phyloP scores from a whole-genome alignment of 1,140 invertebrate species.

The Drosophila funebris region DNA sequence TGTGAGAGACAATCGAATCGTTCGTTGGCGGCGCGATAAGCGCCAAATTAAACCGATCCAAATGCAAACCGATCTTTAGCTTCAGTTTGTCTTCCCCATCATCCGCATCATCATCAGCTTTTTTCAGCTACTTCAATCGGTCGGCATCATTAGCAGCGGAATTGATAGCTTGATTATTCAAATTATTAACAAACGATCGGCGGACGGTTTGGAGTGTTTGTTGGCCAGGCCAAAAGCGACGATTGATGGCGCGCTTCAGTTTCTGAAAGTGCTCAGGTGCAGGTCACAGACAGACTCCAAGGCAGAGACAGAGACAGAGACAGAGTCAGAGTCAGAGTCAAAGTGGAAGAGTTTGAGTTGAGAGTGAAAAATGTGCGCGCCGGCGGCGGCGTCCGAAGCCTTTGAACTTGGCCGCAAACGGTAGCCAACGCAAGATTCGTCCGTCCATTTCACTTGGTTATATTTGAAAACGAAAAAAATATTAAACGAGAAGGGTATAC shows the following conservation, averaged over 20 bases:
- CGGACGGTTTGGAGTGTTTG: constrained; percentile 30
- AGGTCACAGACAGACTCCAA: constrained; percentile 46
- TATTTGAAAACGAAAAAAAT: constrained; percentile 47
- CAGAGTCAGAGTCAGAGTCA: neutral
- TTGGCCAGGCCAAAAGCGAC: constrained; percentile 45
- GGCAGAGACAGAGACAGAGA: neutral
- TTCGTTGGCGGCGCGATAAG: no score
- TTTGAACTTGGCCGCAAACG: constrained; percentile 77
- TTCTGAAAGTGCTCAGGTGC: constrained; percentile 46
- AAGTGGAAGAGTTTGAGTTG: constrained; percentile 29
- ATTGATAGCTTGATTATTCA: constrained; percentile 84
- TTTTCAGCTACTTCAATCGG: constrained; percentile 54
- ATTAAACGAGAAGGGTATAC: neutral
- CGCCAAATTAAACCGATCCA: constrained; percentile 51
- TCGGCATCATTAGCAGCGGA: constrained; percentile 81
- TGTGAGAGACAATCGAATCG: constrained; percentile 58
- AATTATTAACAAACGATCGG: constrained; percentile 81
- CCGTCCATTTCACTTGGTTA: constrained; percentile 44
- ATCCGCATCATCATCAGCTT: constrained; percentile 1
- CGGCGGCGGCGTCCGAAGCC: constrained; percentile 60
- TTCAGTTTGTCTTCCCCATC: constrained; percentile 19
- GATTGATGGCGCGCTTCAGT: constrained; percentile 73
- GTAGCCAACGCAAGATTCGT: constrained; percentile 53
- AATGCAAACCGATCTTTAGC: constrained; percentile 11
- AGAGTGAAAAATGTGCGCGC: constrained; percentile 77